Conservation (phyloP, 2,888 invertebrate genomes). For the Diarsia mendica region DNA sequence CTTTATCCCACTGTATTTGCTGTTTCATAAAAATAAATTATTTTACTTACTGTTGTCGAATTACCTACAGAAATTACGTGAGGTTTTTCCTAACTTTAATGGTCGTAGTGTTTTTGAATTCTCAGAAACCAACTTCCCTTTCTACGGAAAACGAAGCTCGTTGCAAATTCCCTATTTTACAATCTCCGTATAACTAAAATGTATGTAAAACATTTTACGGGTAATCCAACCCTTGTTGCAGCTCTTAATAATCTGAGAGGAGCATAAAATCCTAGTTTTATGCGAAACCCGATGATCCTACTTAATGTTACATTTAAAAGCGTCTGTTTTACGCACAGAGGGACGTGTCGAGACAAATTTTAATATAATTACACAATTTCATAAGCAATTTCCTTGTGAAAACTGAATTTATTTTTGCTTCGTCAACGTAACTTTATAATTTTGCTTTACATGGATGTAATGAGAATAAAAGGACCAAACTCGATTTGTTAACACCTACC, state of each 20-base stretch:
- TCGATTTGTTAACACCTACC: constrained; percentile 40
- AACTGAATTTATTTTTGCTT: constrained; percentile 67
- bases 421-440: constrained; percentile 58
- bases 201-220: constrained; percentile 35
- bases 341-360: constrained; percentile 64
- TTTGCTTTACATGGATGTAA: constrained; percentile 32
- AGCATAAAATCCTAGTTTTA: constrained; percentile 53
- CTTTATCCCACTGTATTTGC: background rate
- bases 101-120: background rate
- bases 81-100: background rate
- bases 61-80: background rate
- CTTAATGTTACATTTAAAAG: constrained; percentile 60
- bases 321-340: constrained; percentile 48
- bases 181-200: constrained; percentile 4
- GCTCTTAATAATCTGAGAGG: constrained; percentile 21
- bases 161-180: constrained; percentile 7
- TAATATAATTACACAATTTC: constrained; percentile 68
- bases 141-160: constrained; percentile 1
- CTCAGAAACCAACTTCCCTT: background rate
- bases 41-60: background rate
- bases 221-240: constrained; percentile 31
- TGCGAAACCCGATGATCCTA: constrained; percentile 52
- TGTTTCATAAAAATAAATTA: background rate
- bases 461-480: constrained; percentile 44
- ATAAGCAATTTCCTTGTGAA: constrained; percentile 63